phyloP scores from a whole-genome alignment of 2,113 vertebrate species.

The Callospermophilus lateralis region DNA sequence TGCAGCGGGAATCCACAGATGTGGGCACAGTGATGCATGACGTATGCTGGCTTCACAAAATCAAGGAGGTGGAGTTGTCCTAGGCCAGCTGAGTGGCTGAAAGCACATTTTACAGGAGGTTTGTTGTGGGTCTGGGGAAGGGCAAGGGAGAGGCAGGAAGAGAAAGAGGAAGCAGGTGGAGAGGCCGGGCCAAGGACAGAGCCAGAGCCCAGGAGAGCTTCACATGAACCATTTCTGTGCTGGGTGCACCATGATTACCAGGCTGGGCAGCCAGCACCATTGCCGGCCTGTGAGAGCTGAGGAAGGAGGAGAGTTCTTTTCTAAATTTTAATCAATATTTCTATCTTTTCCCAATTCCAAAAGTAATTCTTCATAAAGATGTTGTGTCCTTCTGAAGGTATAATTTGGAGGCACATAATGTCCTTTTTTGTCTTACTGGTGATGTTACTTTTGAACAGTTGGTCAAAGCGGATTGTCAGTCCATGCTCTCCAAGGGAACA shows the following conservation, averaged over 20 bases:
- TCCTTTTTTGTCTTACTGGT: background rate
- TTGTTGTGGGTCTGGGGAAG: background rate
- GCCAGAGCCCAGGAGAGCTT: background rate
- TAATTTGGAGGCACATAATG: background rate
- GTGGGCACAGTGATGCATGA: background rate
- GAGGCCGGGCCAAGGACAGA: background rate
- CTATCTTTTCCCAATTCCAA: background rate
- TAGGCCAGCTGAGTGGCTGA: background rate
- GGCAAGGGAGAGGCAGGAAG: background rate
- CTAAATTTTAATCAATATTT: background rate
- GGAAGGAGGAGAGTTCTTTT: background rate
- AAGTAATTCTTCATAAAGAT: background rate
- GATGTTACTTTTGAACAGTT: background rate
- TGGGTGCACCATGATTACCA: background rate
- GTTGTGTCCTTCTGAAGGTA: background rate
- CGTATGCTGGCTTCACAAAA: background rate
- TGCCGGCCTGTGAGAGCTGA: background rate
- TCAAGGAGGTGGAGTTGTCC: background rate
- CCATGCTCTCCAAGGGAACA: background rate
- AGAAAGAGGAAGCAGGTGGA: background rate
- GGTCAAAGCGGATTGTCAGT: background rate
- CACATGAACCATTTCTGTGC: accelerated
- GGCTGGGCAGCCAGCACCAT: background rate
- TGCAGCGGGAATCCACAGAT: conserved; percentile 40
- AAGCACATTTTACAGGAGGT: background rate